Percentiles rank a stretch among this genome's conserved stretches.
These are phyloP conservation scores for Drosophila cardini DNA, from an alignment of 1,140 invertebrate species.

Conservation along the genomic window DNA sequence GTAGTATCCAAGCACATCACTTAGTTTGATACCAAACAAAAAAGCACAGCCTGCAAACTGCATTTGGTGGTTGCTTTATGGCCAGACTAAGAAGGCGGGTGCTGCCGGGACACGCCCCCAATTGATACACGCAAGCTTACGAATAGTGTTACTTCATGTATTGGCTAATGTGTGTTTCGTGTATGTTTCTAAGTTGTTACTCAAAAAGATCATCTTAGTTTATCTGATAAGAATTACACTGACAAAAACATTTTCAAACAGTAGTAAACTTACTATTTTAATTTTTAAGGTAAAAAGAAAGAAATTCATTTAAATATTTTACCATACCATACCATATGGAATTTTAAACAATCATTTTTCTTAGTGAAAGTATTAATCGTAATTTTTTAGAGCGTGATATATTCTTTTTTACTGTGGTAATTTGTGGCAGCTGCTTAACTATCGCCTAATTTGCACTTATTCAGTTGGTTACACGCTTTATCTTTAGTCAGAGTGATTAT, in stretches of 20 bases:
- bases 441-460: slow-evolving; percentile 63
- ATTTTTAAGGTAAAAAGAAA: too few relatives aligned
- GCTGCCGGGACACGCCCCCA: not conserved
- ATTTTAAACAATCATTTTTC: too few relatives aligned
- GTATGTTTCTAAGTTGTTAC: slow-evolving; percentile 28
- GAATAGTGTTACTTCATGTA: slow-evolving; percentile 22
- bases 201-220: slow-evolving; percentile 1
- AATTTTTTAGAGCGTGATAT: too few relatives aligned
- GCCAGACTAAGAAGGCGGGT: slow-evolving; percentile 8
- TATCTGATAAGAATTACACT: not conserved
- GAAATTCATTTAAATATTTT: too few relatives aligned
- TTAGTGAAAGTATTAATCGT: too few relatives aligned
- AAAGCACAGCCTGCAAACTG: slow-evolving; percentile 22
- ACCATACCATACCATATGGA: too few relatives aligned
- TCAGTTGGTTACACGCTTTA: slow-evolving; percentile 29
- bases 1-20: slow-evolving; percentile 39
- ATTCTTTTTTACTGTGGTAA: too few relatives aligned
- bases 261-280: too few relatives aligned
- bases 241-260: too few relatives aligned
- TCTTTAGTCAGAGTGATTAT: slow-evolving; percentile 30
- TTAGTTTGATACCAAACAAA: slow-evolving; percentile 17
- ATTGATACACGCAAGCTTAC: slow-evolving; percentile 28
- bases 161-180: slow-evolving; percentile 50
- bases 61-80: slow-evolving; percentile 53
- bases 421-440: not conserved